phyloP scores from a whole-genome alignment of 2,888 invertebrate genomes.

The Drosophila aldrichi region DNA sequence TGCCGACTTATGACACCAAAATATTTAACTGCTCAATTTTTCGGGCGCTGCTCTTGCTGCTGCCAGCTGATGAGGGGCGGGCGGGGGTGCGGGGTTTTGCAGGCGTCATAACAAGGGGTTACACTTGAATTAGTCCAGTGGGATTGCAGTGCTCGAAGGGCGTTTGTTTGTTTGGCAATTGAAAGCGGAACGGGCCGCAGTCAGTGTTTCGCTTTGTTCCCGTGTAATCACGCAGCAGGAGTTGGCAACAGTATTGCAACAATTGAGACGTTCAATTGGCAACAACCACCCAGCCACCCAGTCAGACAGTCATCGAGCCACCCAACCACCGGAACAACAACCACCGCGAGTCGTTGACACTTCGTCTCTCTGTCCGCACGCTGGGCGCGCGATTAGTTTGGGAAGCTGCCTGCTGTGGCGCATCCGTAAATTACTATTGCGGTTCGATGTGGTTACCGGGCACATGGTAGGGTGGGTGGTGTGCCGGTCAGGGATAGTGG shows the following conservation, averaged over 20 bases:
- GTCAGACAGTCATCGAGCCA: slow-evolving; percentile 11
- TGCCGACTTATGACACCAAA: slow-evolving; percentile 85
- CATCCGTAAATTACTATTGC: slow-evolving; percentile 82
- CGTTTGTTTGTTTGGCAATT: slow-evolving; percentile 61
- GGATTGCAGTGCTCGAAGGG: slow-evolving; percentile 69
- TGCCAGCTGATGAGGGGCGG: slow-evolving; percentile 7
- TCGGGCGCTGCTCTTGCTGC: slow-evolving; percentile 62
- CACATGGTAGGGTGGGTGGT: slow-evolving; percentile 3
- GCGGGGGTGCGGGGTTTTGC: slow-evolving; percentile 13
- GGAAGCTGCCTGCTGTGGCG: slow-evolving; percentile 77
- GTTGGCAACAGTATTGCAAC: slow-evolving; percentile 56
- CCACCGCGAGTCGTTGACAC: slow-evolving; percentile 49
- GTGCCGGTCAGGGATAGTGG: background rate
- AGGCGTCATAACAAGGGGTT: slow-evolving; percentile 70
- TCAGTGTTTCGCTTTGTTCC: slow-evolving; percentile 48
- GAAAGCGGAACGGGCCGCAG: slow-evolving; percentile 19
- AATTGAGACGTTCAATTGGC: slow-evolving; percentile 79
- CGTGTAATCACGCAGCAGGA: slow-evolving; percentile 76
- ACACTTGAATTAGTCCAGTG: slow-evolving; percentile 84
- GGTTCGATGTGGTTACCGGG: slow-evolving; percentile 67
- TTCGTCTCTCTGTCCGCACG: slow-evolving; percentile 36
- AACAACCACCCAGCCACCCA: slow-evolving; percentile 50
- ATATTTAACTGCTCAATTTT: slow-evolving; percentile 84
- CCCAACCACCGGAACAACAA: slow-evolving; percentile 32
- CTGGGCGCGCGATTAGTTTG: slow-evolving; percentile 76